Evolutionary conservation across 1,140 invertebrate genomes (phyloP).

Genomic region (Drosophila saltans): DNA sequence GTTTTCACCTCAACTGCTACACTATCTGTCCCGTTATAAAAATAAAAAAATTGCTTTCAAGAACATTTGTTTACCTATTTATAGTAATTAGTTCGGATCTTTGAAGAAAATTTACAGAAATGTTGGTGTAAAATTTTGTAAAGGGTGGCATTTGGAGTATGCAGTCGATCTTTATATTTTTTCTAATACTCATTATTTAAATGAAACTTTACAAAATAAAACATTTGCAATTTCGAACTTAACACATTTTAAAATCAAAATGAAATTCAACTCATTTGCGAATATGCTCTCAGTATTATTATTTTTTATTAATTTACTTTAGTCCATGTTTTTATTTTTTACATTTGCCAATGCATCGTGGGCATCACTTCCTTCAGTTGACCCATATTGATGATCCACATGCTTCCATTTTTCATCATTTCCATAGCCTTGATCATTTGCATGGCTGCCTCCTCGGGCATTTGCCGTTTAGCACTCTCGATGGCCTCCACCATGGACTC

Average conservation of each 20-base stretch:
- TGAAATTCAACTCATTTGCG: not conserved
- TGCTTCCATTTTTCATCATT: slow-evolving; percentile 72
- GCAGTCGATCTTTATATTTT: too few relatives aligned
- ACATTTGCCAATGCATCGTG: slow-evolving; percentile 72
- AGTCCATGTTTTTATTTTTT: slow-evolving; percentile 17
- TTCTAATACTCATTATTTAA: too few relatives aligned
- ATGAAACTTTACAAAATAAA: too few relatives aligned
- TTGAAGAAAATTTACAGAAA: too few relatives aligned
- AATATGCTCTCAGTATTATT: not conserved
- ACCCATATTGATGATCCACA: slow-evolving; percentile 69
- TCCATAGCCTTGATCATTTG: slow-evolving; percentile 74
- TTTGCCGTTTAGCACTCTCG: slow-evolving; percentile 69
- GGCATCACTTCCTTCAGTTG: slow-evolving; percentile 70
- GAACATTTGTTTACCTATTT: too few relatives aligned
- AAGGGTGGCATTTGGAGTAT: too few relatives aligned
- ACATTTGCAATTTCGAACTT: too few relatives aligned
- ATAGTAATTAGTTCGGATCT: too few relatives aligned
- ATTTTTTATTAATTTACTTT: not conserved
- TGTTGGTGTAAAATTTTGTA: too few relatives aligned
- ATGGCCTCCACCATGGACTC: slow-evolving; percentile 66
- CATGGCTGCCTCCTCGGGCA: slow-evolving; percentile 66
- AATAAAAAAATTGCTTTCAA: too few relatives aligned
- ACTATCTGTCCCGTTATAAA: slow-evolving; percentile 26
- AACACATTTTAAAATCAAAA: too few relatives aligned
- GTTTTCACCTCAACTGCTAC: slow-evolving; percentile 86